Conservation (phyloP, 2,888 invertebrate species). For the Meteorus colon region DNA sequence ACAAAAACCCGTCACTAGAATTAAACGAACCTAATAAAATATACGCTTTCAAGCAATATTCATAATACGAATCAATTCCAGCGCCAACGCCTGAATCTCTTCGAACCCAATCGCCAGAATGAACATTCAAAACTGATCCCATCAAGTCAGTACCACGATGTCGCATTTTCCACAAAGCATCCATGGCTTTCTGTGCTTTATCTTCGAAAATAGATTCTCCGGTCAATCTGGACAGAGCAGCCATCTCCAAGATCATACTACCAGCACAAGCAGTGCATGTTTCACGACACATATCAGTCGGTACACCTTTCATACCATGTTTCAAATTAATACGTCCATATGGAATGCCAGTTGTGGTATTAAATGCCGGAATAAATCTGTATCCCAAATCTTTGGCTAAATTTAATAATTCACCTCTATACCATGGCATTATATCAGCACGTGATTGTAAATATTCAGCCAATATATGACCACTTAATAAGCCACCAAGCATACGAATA, state of each 20-base stretch:
- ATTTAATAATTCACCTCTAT: constrained; percentile 88
- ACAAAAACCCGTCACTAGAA: constrained; percentile 8
- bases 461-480: constrained; percentile 93
- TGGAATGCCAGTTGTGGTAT: constrained; percentile 97
- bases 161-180: constrained; percentile 94
- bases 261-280: constrained; percentile 99
- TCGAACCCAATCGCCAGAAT: constrained; percentile 98
- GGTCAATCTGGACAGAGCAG: constrained; percentile 93
- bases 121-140: constrained; percentile 98
- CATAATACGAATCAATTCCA: constrained; percentile 99
- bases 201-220: constrained; percentile 94
- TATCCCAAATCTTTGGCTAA: constrained; percentile 96
- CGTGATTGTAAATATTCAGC: constrained; percentile 87
- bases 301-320: constrained; percentile 86
- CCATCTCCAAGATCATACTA: constrained; percentile 98
- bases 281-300: constrained; percentile 85
- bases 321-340: constrained; percentile 92
- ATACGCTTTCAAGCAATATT: constrained; percentile 98
- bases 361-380: constrained; percentile 96
- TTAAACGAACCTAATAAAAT: constrained; percentile 82
- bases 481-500: constrained; percentile 96
- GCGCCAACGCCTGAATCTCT: constrained; percentile 99
- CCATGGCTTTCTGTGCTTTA: constrained; percentile 97
- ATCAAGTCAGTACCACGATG: constrained; percentile 94
- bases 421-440: constrained; percentile 86